A percentile compares a stretch with the other conserved stretches of the same genome.
These are phyloP conservation scores for Oreotrochilus melanogaster DNA, from an alignment of 2,113 vertebrate species.

Conservation along the genomic window DNA sequence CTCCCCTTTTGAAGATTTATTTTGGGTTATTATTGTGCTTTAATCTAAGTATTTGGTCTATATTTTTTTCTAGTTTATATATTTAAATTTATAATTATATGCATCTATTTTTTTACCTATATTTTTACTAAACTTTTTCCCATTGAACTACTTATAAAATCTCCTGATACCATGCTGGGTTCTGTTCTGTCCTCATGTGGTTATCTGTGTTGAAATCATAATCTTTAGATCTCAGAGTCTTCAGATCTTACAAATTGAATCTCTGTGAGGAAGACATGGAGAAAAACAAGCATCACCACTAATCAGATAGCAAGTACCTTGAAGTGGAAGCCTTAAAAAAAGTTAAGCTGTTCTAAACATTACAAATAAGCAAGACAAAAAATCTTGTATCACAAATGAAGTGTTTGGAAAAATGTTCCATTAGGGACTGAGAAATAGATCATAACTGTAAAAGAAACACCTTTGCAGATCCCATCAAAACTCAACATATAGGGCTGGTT, in stretches of 20 bases:
- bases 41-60: neutral
- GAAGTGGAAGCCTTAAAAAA: neutral
- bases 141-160: neutral
- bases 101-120: no score
- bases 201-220: neutral
- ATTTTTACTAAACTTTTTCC: neutral
- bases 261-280: neutral
- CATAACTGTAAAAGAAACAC: neutral
- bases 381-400: rapidly evolving
- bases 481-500: neutral
- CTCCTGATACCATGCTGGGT: neutral
- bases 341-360: neutral
- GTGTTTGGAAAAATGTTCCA: neutral
- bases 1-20: neutral
- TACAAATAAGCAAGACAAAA: neutral
- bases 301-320: neutral
- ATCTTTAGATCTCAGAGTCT: neutral
- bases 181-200: neutral
- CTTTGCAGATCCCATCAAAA: neutral
- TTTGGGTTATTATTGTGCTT: neutral
- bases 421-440: neutral
- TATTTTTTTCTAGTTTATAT: no score
- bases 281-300: neutral
- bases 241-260: neutral
- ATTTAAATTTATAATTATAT: no score